phyloP scores from a whole-genome alignment of 37 sponge, comb jelly and placozoan genomes.

The Theonella swinhoei region DNA sequence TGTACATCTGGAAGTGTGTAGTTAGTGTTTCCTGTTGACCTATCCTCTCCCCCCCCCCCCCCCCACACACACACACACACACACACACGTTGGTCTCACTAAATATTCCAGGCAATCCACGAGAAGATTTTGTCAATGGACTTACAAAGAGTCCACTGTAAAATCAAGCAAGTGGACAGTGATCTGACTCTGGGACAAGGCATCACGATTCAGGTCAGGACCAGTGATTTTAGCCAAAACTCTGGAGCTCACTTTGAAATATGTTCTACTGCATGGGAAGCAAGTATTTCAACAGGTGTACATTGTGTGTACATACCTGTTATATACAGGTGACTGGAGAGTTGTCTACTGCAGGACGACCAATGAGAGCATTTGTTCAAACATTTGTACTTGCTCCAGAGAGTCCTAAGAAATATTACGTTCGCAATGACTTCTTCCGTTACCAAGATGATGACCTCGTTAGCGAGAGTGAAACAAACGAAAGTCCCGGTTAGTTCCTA shows the following conservation, averaged over 20 bases:
- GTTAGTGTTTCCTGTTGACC: not conserved
- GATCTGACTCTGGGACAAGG: slow-evolving; percentile 82
- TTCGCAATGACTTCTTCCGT: slow-evolving; percentile 95
- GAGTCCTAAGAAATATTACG: slow-evolving; percentile 73
- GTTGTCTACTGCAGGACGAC: slow-evolving; percentile 82
- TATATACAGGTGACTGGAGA: slow-evolving; percentile 88
- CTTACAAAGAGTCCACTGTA: slow-evolving; percentile 74
- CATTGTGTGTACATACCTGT: not conserved
- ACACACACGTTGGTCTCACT: not conserved
- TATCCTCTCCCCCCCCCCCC: no score
- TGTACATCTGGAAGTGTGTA: no score
- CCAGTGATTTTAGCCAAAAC: no score
- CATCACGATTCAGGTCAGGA: slow-evolving; percentile 88
- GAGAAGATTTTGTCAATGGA: slow-evolving; percentile 87
- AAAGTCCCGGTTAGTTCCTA: slow-evolving; percentile 23
- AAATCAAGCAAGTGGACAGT: slow-evolving; percentile 94
- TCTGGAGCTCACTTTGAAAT: no score
- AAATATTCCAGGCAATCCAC: slow-evolving; percentile 74
- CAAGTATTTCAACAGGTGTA: no score
- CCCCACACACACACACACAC: no score
- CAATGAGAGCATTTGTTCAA: slow-evolving; percentile 96
- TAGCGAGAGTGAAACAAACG: slow-evolving; percentile 80
- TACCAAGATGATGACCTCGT: slow-evolving; percentile 85
- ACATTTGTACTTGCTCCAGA: slow-evolving; percentile 94
- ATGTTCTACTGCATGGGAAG: no score